Conservation (phyloP, 2,113 vertebrate genomes). For the Crocuta crocuta region DNA sequence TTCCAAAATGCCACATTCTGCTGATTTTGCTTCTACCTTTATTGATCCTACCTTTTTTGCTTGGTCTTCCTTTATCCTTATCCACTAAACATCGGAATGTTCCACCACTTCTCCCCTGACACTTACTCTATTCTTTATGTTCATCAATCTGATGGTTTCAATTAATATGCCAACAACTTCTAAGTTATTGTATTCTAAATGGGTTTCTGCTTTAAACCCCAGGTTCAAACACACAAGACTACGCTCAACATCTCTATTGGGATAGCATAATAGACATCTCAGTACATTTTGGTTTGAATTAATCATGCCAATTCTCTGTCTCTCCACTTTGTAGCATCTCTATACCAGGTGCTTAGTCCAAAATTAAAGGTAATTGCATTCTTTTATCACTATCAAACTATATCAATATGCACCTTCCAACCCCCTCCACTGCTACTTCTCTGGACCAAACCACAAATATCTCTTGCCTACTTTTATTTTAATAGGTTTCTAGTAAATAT, state of each 20-base stretch:
- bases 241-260: not conserved
- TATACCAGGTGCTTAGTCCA: not conserved
- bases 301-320: not conserved
- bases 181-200: too few species aligned
- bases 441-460: not conserved
- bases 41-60: not conserved
- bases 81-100: not conserved
- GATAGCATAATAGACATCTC: not conserved
- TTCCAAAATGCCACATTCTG: not conserved
- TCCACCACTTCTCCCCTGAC: too few species aligned
- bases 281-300: not conserved
- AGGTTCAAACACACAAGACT: not conserved
- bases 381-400: not conserved
- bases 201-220: not conserved
- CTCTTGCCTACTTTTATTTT: not conserved
- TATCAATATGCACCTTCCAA: not conserved
- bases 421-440: not conserved
- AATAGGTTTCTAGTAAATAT: not conserved
- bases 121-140: not conserved
- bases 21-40: not conserved
- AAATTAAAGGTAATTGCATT: not conserved
- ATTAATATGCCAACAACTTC: not conserved
- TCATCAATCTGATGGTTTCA: not conserved
- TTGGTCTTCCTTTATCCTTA: not conserved
- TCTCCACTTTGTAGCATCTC: not conserved